Evolutionary conservation across 2,888 invertebrate species (phyloP).

Genomic region (Amorpha juglandis): DNA sequence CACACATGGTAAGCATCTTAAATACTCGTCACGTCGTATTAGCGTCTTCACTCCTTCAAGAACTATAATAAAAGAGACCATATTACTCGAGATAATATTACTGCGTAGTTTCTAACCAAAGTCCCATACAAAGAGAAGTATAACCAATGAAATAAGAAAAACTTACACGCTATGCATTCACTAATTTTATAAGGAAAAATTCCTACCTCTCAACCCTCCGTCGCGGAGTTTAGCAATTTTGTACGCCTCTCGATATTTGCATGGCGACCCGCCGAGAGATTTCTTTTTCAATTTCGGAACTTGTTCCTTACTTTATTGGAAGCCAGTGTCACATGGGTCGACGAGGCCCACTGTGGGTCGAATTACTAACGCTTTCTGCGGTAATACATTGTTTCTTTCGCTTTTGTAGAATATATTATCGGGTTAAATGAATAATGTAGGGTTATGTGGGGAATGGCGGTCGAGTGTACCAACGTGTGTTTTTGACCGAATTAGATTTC

Average conservation of each 20-base stretch:
- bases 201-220: slow-evolving; percentile 35
- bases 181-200: slow-evolving; percentile 12
- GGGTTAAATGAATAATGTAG: slow-evolving; percentile 18
- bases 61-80: not conserved
- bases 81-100: not conserved
- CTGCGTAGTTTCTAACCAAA: not conserved
- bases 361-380: slow-evolving; percentile 39
- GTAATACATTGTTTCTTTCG: slow-evolving; percentile 30
- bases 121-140: not conserved
- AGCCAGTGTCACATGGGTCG: slow-evolving; percentile 61
- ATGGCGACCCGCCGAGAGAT: slow-evolving; percentile 56
- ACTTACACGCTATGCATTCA: slow-evolving; percentile 15
- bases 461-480: not conserved
- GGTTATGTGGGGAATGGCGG: not conserved
- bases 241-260: slow-evolving; percentile 64
- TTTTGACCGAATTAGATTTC: not conserved
- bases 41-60: not conserved
- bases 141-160: slow-evolving; percentile 1
- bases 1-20: too few relatives aligned
- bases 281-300: slow-evolving; percentile 79
- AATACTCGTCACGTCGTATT: too few relatives aligned
- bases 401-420: not conserved
- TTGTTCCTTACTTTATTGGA: slow-evolving; percentile 74
- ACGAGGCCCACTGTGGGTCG: slow-evolving; percentile 45
- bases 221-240: slow-evolving; percentile 60